Evolutionary conservation across 2,888 invertebrate genomes (phyloP), one percentile per base, ranked within the genome.

Genomic region (Tromatobia lineatoria): DNA sequence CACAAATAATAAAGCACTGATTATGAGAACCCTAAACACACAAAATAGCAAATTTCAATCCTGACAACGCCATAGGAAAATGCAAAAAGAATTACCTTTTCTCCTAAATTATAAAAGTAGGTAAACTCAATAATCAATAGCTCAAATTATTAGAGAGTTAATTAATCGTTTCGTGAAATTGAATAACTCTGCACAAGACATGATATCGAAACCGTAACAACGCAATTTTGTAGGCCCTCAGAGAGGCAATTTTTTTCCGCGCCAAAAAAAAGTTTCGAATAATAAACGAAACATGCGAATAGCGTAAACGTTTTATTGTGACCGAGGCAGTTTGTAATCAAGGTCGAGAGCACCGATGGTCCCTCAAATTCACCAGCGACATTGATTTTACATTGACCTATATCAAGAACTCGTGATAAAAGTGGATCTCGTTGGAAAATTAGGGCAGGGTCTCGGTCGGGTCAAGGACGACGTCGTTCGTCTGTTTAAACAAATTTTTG

Each of bases 361-460:
- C 52, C 29, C 69, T 73, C 64, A 79, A 83, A 80, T 76, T 73
- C 80, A 77, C 57, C 70, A 47, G 61, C 79, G 50, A 59, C 85
- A 88, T 88, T 86, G 88, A 88, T 88, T 86, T 87, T 85, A 79
- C 87, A 86, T 80, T 90, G 90, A 89, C 89, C 90, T 88, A 90
- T 88, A 90, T 89, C 76, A 74, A 75, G 57, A 50, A 80, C 80
- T 78, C 70, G 83, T 25, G 82, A 87, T 81, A 89, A 87, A 88
- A 87, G 87, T 85, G 71, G 82, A 87, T 87, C 83, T 79, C 79
- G 78, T 80, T 59, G 79, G 80, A 29, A 90, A 93, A 93, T 92
- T 93, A 88, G 92, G 89, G 87, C 92, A 91, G 91, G 91, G 92
- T 88, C 91, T 90, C 89, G 89, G 88, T 88, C 89, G 88, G 93